Percentiles rank a stretch among this genome's conserved stretches.
phyloP scores from a whole-genome alignment of 2,888 invertebrate genomes.

The Agelastica alni region DNA sequence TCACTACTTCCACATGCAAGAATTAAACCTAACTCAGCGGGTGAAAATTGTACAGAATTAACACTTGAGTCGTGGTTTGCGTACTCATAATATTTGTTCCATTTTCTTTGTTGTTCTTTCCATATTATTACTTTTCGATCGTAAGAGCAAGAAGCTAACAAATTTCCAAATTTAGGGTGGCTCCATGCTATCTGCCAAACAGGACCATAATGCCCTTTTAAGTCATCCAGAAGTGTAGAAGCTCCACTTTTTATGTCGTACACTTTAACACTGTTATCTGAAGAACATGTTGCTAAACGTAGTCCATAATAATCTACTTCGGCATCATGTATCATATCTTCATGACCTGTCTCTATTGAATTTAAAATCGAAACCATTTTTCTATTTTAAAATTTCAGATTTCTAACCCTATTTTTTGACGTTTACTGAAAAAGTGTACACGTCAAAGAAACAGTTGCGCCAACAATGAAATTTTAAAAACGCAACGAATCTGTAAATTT shows the following conservation, averaged over 20 bases:
- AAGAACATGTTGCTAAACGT: conserved; percentile 96
- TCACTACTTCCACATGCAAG: conserved; percentile 97
- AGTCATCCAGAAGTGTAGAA: conserved; percentile 86
- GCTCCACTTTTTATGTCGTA: conserved; percentile 95
- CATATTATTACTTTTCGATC: conserved; percentile 99
- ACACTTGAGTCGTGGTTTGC: conserved; percentile 96
- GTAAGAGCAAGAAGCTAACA: conserved; percentile 97
- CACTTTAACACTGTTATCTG: conserved; percentile 94
- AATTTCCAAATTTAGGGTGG: conserved; percentile 94
- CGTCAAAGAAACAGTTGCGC: too few species aligned
- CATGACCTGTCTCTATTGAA: conserved; percentile 97
- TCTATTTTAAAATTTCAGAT: too few species aligned
- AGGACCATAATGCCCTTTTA: conserved; percentile 87
- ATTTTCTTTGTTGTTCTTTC: conserved; percentile 89
- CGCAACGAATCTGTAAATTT: too few species aligned
- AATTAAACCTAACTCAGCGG: conserved; percentile 90
- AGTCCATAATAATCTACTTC: conserved; percentile 98
- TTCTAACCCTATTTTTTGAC: too few species aligned
- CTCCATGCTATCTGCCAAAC: conserved; percentile 99
- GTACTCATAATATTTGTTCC: conserved; percentile 93
- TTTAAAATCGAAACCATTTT: conserved; percentile 88
- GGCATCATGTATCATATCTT: conserved; percentile 99
- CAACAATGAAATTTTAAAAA: too few species aligned
- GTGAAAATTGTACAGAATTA: conserved; percentile 97
- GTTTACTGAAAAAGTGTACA: too few species aligned